Evolutionary conservation across 2,797 vertebrate species (phyloP).

Genomic region (Valencia hispanica): DNA sequence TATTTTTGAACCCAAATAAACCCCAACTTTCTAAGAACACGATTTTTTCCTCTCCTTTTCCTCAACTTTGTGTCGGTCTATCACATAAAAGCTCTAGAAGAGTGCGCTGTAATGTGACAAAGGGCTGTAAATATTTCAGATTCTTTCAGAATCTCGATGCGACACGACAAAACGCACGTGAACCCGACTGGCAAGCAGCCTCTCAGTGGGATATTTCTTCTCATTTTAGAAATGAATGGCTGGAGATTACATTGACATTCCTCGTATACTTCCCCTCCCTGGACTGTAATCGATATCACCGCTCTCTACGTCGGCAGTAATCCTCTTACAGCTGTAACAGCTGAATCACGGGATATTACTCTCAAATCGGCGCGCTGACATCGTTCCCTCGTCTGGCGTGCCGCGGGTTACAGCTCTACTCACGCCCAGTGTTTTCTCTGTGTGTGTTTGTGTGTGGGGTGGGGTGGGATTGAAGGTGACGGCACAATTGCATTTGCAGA

Average conservation of each 20-base stretch:
- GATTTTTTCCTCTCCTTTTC: too few species aligned
- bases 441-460: not conserved
- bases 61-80: not conserved
- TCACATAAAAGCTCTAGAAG: not conserved
- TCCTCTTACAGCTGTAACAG: constrained; percentile 40
- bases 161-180: constrained; percentile 7
- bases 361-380: constrained; percentile 32
- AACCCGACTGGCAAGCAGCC: constrained; percentile 8
- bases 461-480: constrained; percentile 13
- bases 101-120: not conserved
- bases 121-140: not conserved
- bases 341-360: constrained; percentile 53
- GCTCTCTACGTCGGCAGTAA: constrained; percentile 31
- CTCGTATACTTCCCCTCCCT: constrained; percentile 4
- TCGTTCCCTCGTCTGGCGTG: constrained; percentile 5
- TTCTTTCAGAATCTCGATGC: constrained; percentile 12
- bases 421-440: constrained; percentile 10
- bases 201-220: constrained; percentile 1
- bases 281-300: constrained; percentile 48
- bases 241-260: constrained; percentile 39
- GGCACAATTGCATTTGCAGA: constrained; percentile 14
- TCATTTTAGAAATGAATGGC: constrained; percentile 4
- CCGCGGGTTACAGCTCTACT: constrained; percentile 2
- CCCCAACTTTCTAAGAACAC: too few species aligned
- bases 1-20: too few species aligned